Conservation (phyloP, 1,140 invertebrate genomes). For the Meteorus sp. region DNA sequence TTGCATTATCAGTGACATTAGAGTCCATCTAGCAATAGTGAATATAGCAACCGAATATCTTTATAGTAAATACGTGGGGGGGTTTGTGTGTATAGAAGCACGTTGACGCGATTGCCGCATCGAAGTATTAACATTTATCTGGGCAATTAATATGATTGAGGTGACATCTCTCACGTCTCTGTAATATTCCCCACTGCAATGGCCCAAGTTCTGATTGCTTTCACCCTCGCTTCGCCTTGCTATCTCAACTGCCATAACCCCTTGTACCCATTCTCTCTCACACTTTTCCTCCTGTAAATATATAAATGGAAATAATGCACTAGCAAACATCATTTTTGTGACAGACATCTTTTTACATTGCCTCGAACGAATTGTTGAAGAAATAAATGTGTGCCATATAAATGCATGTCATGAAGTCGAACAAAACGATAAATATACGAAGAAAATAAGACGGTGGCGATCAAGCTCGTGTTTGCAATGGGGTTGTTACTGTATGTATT, state of each 20-base stretch:
- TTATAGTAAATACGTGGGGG: not conserved
- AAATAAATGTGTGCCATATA: not conserved
- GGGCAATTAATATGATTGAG: slow-evolving; percentile 60
- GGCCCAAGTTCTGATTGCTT: slow-evolving; percentile 61
- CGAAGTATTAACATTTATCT: slow-evolving; percentile 45
- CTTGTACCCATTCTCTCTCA: slow-evolving; percentile 34
- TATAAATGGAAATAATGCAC: not conserved
- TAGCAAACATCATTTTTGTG: not conserved
- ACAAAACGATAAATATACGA: not conserved
- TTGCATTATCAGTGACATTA: no score
- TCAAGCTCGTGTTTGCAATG: slow-evolving; percentile 9
- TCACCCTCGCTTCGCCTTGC: slow-evolving; percentile 47
- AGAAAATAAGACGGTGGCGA: not conserved
- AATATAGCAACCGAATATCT: not conserved
- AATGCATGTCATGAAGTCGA: not conserved
- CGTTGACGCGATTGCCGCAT: not conserved
- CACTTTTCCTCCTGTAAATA: slow-evolving; percentile 20
- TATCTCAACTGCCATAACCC: slow-evolving; percentile 56
- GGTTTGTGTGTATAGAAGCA: slow-evolving; percentile 8
- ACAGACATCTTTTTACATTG: not conserved
- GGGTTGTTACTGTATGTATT: slow-evolving; percentile 2
- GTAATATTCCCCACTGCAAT: slow-evolving; percentile 60
- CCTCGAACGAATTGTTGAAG: no score
- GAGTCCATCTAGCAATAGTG: no score
- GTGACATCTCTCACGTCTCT: slow-evolving; percentile 59